Base-by-base conservation (phyloP, 1,140 invertebrate species). In the Bombyx mandarina region DNA sequence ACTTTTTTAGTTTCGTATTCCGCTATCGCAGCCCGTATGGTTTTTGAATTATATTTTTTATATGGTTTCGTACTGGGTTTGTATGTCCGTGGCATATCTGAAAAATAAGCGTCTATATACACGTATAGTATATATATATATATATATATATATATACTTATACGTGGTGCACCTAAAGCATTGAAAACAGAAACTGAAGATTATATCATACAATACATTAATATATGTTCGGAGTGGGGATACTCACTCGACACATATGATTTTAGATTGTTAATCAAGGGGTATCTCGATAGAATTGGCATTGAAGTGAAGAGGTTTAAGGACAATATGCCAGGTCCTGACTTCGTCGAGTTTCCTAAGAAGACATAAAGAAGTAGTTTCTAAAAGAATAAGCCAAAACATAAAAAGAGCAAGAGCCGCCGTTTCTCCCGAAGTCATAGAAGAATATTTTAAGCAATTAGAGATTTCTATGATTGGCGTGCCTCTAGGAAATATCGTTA, bases 191-290 rank as follows among this genome's bases (percentile, higher is more conserved):
- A 69, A 18, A 49, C 47, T 7, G 66, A 66, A 57, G 7, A 54
- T 42, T 12, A 57, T 12, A 50, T 68, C 9, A 61, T 68, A 9
- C 43, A 71, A 57, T 56, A 62, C 52, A 49, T 65, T 35, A 63
- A 65, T 49, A 54, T 60, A 43, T 71, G 68, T 57, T 62, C 63
- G n/a, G 67, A 72, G 12, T 77, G 68, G 65, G 75, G 73, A 7
- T 75, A 75, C 53, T 72, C 69, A 1, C 47, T 78, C 43, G 58
- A 60, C 56, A n/a, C 60, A 6, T 22, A 50, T 1, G 68, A 77
- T 58, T 43, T 75, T 12, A 53, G 67, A 44, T 62, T 55, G 8
- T 43, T 71, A 35, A 58, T 70, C 1, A 77, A 77, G 64, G 56
- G 8, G 9, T 79, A 69, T 63, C 45, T 77, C 12, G 73, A 69